Base-by-base conservation (phyloP, 2,888 invertebrate genomes). In the Horisme vitalbata region DNA sequence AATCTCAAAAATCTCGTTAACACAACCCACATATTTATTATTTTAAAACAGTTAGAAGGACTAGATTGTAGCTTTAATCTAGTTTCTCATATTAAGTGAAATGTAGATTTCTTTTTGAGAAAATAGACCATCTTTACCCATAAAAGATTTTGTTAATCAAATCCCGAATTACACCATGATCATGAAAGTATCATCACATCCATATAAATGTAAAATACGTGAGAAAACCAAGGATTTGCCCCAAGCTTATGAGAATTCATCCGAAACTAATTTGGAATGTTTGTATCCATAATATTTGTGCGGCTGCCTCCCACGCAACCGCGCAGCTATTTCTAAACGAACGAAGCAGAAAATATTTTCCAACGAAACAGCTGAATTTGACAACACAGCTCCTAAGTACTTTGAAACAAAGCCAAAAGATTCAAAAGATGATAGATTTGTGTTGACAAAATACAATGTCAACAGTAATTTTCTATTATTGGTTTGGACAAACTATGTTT, bases 241-340 rank as follows among this genome's bases (percentile, higher is more conserved):
- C 20, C 12, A 38, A 38, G 28, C 27, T 15, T 28, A 35, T 14
- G 43, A 38, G 24, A 35, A 39, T 47, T 41, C 39, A 61, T 59
- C 52, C 51, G 60, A 41, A 54, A 68, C 69, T 71, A 72, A 75
- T 75, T 77, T 63, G 59, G 71, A 71, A 72, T 76, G 75, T 80
- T 79, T 74, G 63, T 66, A 72, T 72, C 65, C 71, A 76, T 71
- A 79, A 81, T 79, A 79, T 81, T 79, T 75, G 76, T 73, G 71
- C 62, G 61, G 56, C 55, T 58, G 49, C 66, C 75, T 66, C 85
- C 85, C 76, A 82, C 85, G 79, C 76, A 71, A 73, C 63, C 57
- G 60, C 60, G 49, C 65, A 66, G 71, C 70, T 83, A 83, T 82
- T 83, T 80, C 69, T 59, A 68, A 63, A 61, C 39, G 41, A 12